These are phyloP conservation scores for Frankliniella intonsa DNA, from an alignment of 2,888 invertebrate species.

Conservation along the genomic window DNA sequence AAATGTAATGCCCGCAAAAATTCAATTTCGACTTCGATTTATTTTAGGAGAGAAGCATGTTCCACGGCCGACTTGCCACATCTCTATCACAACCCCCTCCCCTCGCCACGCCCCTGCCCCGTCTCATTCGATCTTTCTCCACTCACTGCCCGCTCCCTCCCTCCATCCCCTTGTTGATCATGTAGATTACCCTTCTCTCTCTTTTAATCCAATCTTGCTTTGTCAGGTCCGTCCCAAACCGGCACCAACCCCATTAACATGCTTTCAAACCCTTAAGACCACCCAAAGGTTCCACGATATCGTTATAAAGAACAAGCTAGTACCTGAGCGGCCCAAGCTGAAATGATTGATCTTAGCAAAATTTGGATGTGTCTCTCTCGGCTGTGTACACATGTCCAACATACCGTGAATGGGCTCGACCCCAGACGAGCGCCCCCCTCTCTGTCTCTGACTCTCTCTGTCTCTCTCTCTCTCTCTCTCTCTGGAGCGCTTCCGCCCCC, in stretches of 20 bases:
- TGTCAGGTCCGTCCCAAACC: too few species aligned
- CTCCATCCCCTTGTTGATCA: background rate
- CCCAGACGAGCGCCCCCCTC: too few species aligned
- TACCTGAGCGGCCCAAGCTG: too few species aligned
- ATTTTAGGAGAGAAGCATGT: background rate
- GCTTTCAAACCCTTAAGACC: too few species aligned
- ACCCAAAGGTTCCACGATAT: too few species aligned
- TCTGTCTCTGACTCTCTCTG: background rate
- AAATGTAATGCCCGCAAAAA: slow-evolving; percentile 25
- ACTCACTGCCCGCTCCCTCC: background rate
- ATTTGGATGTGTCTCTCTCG: slow-evolving; percentile 27
- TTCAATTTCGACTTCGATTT: slow-evolving; percentile 22
- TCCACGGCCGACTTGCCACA: background rate
- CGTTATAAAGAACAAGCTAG: background rate
- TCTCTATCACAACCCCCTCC: background rate
- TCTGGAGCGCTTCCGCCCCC: too few species aligned
- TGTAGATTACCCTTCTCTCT: background rate
- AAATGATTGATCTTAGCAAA: too few species aligned
- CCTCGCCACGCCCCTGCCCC: background rate
- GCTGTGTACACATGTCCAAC: background rate
- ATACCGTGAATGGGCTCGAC: background rate
- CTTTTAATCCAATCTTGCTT: slow-evolving; percentile 24
- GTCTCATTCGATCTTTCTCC: slow-evolving; percentile 19
- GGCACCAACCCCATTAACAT: too few species aligned
- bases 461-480: background rate